Base-by-base conservation (phyloP, 2,797 vertebrate species). In the Lithobates pipiens region DNA sequence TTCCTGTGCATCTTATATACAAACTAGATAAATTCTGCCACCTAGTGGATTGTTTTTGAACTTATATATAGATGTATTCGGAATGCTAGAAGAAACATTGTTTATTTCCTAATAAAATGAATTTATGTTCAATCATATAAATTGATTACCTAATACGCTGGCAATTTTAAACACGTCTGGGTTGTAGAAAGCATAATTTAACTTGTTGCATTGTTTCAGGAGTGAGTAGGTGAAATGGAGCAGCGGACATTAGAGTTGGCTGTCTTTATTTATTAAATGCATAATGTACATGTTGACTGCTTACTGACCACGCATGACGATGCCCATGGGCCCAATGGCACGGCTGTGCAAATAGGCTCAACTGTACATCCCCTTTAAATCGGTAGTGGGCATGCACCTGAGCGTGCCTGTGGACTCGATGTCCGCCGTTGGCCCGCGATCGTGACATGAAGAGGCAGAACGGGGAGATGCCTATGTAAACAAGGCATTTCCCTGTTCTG, bases 21-120 rank as follows among this genome's bases (percentile, higher is more conserved):
- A 54, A 63, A 67, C 46, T 75, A 89, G 92, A 82, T 70, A 90
- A 92, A 91, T 91, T 82, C 93, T 94, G 94, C 93, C 94, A 91
- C 90, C 94, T 95, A 93, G 95, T 91, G 94, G 91, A 85, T 76
- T 16, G 87, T n/a, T 25, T 2, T 88, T 61, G 67, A 8, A 71
- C 39, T 67, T 16, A 11, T 18, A 61, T n/a, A 8, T 21, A 23
- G 6, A 23, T 23, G 54, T 2, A 61, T 23, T 61, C 0, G 21
- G 1, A 61, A 61, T 8, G 21, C 8, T 61, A 8, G 18, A 61
- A 23, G 54, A 61, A 7, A 61, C 10, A 61, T 23, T 16, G 15
- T 18, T 54, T 54, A 16, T 61, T 61, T 23, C 54, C 21, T 23
- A 23, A 23, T 61, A 23, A 61, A 61, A 54, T 54, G 18, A 23